Evolutionary conservation across 1,140 invertebrate species (phyloP), one percentile per base, ranked within the genome.

Genomic region (Hylaeus anthracinus): DNA sequence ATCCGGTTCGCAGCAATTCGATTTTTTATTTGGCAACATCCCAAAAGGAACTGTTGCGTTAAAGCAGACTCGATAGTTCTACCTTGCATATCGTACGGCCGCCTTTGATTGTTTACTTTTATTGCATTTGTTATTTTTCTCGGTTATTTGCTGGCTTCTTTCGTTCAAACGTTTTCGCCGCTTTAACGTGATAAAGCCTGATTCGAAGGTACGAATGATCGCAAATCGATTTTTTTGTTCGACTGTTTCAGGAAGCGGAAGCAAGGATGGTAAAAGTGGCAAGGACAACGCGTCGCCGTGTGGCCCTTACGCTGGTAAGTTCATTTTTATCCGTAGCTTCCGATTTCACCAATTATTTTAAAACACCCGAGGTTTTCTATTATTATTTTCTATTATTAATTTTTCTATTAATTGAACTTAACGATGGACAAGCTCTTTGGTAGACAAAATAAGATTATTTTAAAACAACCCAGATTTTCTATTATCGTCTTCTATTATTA

Each of bases 251-350:
- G 96, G 96, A 93, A 95, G 95, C 92, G 95, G 95, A 93, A 95
- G 94, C 89, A 96, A 95, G 94, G 95, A 95, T 88, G 93, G 94
- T 76, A 95, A 95, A 89, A 94, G 94, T 90, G 95, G 94, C 86
- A 96, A 96, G 90, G 95, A 96, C 89, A 94, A 94, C 81, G 94
- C 95, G n/a, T 96, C 95, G 58, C 95, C 96, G 61, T 95, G 95
- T 69, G 95, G 95, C 72, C 93, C 92, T 74, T 94, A 93, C 84
- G 89, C 93, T 75, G 91, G 93, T 94, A 83, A 93, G 92, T 93
- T 71, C 1, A 66, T 58, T 56, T 56, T 15, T 43, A 56, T 56
- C 14, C 53, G 4, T 66, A 26, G 26, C 26, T 26, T 26, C 0
- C 41, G 43, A 48, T 45, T 14, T 63, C 26, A 26, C 26, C 26